Evolutionary conservation across 2,888 invertebrate species (phyloP).

Genomic region (Leptinotarsa tumamoca): DNA sequence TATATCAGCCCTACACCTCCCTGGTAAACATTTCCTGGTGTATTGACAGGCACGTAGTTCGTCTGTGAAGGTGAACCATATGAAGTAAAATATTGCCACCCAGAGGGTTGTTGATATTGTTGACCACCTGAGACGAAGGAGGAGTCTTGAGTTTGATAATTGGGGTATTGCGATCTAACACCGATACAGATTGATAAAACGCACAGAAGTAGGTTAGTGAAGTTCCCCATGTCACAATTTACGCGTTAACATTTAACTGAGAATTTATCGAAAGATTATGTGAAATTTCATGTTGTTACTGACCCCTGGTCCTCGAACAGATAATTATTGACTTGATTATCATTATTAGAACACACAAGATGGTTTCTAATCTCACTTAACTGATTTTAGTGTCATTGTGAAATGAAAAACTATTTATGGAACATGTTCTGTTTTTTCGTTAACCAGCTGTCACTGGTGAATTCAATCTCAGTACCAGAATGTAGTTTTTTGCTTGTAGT

Average conservation of each 20-base stretch:
- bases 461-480: too few relatives aligned
- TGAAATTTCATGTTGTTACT: slow-evolving; percentile 14
- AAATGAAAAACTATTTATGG: too few relatives aligned
- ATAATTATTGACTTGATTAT: slow-evolving; percentile 1
- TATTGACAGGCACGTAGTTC: not conserved
- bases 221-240: slow-evolving; percentile 6
- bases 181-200: not conserved
- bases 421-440: too few relatives aligned
- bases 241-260: slow-evolving; percentile 7
- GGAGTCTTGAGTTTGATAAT: not conserved
- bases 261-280: not conserved
- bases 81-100: not conserved
- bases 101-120: not conserved
- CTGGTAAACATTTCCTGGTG: not conserved
- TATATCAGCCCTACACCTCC: not conserved
- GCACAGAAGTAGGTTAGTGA: not conserved
- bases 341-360: not conserved
- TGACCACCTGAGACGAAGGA: not conserved
- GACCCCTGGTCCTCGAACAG: not conserved
- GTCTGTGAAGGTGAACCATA: not conserved
- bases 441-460: too few relatives aligned
- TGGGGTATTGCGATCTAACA: slow-evolving; percentile 2
- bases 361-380: not conserved
- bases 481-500: too few relatives aligned
- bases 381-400: too few relatives aligned